Percentiles rank a stretch among this genome's conserved stretches.
phyloP scores from a whole-genome alignment of 2,113 vertebrate species.

The Odocoileus hemionus region DNA sequence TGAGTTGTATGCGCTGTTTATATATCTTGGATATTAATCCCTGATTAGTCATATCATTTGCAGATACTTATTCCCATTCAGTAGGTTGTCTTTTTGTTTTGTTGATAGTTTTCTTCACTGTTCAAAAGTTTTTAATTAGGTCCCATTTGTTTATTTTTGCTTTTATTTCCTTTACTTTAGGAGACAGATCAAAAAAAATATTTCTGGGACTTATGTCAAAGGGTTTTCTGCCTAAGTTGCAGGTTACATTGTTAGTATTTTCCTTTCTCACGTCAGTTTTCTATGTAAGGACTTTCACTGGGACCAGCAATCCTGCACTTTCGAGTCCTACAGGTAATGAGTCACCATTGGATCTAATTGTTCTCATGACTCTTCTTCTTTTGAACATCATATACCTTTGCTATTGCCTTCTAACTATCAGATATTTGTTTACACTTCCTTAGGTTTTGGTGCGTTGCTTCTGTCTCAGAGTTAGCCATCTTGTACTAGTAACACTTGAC shows the following conservation, averaged over 20 bases:
- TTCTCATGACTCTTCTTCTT: not conserved
- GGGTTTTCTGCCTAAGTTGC: not conserved
- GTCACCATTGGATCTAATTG: not conserved
- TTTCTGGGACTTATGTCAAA: not conserved
- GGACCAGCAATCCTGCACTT: not conserved
- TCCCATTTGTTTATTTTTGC: not conserved
- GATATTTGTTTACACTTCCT: constrained; percentile 47
- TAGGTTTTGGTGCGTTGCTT: not conserved
- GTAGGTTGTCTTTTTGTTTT: not conserved
- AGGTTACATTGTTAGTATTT: not conserved
- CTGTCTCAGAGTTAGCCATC: constrained; percentile 32
- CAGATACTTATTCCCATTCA: not conserved
- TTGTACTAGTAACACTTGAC: not conserved
- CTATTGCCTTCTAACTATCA: not conserved
- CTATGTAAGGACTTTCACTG: not conserved
- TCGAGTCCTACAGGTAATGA: not conserved
- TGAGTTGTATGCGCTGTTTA: not conserved
- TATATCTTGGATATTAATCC: not conserved
- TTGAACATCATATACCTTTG: constrained; percentile 28
- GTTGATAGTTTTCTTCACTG: not conserved
- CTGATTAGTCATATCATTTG: not conserved
- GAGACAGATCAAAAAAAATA: not conserved
- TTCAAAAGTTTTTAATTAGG: not conserved
- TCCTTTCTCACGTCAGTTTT: not conserved
- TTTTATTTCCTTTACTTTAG: not conserved